A percentile compares a stretch with the other conserved stretches of the same genome.
Evolutionary conservation across 2,797 vertebrate species (phyloP).

Genomic region (Lates japonicus): DNA sequence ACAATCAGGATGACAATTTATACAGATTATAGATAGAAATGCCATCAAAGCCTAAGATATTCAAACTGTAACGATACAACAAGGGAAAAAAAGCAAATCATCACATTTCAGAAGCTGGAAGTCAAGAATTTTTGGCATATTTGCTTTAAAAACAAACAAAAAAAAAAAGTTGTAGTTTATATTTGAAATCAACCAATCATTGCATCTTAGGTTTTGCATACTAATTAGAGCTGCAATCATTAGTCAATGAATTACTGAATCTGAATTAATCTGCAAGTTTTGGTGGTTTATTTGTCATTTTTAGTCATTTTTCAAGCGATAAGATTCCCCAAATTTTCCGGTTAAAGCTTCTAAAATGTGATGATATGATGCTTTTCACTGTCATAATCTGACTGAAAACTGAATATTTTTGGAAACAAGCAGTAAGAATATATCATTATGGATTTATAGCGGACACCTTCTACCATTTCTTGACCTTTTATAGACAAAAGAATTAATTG

Average conservation of each 20-base stretch:
- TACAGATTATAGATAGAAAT: not conserved
- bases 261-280: not conserved
- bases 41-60: not conserved
- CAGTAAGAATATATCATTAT: not conserved
- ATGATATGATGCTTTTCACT: not conserved
- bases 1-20: not conserved
- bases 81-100: not conserved
- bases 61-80: not conserved
- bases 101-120: not conserved
- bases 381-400: not conserved
- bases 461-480: not conserved
- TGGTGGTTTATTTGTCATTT: no score
- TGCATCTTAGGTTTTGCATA: not conserved
- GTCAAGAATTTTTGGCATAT: no score
- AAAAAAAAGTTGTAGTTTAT: not conserved
- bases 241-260: not conserved
- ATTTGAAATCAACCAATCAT: no score
- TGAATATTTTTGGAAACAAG: not conserved
- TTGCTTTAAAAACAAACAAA: not conserved
- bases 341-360: not conserved
- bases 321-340: not conserved
- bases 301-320: no score
- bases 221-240: not conserved
- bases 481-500: not conserved
- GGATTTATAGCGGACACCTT: not conserved